Conservation (phyloP, 1,140 invertebrate genomes). For the Drosophila sulfurigaster region DNA sequence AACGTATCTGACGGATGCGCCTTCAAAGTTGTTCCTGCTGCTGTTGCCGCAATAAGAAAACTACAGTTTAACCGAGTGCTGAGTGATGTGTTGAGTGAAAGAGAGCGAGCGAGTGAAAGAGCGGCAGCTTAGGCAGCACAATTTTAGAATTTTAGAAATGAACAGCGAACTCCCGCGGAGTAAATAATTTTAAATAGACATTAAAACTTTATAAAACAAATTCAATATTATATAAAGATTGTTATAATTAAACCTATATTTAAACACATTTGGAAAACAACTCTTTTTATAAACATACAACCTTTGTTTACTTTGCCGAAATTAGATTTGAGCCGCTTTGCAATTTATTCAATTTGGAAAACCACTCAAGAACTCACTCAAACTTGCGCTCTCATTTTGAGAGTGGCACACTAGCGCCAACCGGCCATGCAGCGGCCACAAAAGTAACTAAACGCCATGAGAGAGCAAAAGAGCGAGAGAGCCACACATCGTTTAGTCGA, state of each 20-base stretch:
- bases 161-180: background rate
- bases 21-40: constrained; percentile 36
- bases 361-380: constrained; percentile 10
- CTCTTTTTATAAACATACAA: background rate
- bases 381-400: constrained; percentile 25
- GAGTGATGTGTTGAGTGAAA: constrained; percentile 44
- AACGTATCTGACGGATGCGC: constrained; percentile 75
- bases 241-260: no score
- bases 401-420: constrained; percentile 51
- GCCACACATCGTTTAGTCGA: constrained; percentile 2
- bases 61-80: constrained; percentile 7
- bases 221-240: no score
- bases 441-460: constrained; percentile 45
- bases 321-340: background rate
- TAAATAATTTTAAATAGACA: background rate
- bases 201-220: background rate
- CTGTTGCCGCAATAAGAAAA: constrained; percentile 45
- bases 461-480: constrained; percentile 18
- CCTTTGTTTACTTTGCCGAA: background rate
- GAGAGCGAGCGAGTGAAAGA: constrained; percentile 7
- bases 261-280: background rate
- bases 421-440: constrained; percentile 31
- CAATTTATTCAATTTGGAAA: constrained; percentile 17
- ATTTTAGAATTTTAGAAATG: constrained; percentile 3
- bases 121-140: background rate